Evolutionary conservation across 37 sponge, comb jelly and placozoan genomes (phyloP), one percentile per base, ranked within the genome.

Genomic region (Halisarca cf. caerulea): DNA sequence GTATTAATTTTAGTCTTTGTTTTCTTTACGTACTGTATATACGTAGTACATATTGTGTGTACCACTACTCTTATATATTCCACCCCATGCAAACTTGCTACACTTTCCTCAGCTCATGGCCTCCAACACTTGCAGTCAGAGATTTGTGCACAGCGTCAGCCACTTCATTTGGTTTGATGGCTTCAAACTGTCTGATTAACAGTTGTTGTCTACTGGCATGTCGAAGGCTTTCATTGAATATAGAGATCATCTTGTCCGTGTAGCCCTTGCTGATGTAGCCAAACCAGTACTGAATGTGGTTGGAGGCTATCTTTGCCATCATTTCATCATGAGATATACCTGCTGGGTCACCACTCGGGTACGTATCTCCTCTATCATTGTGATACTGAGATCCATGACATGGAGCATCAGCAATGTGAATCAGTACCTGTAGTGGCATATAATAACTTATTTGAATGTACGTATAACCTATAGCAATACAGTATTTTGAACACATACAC

Each of bases 331-430:
- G 93, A 32, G 87, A 73, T n/a, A 86, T 89, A 2, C 93, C 90
- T 41, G 84, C 87, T 45, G 87, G 87, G 42, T 93, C 93, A 66
- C 93, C 93, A 82, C 23, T 41, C 8, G 93, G 90, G 44, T 93
- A 87, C 40, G 33, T 68, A 78, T 92, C 93, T 81, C 37, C 78
- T 30, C 0, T 21, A 7, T 2, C 43, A n/a, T 27, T 47, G 39
- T 93, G 85, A 43, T 93, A 93, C 39, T 81, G 73, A 5, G 60
- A 77, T 9, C 93, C 93, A 84, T 93, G 93, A 53, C 93, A 93
- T 24, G 93, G 93, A 36, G 54, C 32, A 44, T 93, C 93, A 64
- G 93, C 93, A 81, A 93, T 87, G 69, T 93, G 93, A 27, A 93
- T 86, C 18, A 93, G 58, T 11, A 92, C 84, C 92, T 92, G 58